Conservation (phyloP, 2,113 vertebrate species). For the Pyxicephalus adspersus region DNA sequence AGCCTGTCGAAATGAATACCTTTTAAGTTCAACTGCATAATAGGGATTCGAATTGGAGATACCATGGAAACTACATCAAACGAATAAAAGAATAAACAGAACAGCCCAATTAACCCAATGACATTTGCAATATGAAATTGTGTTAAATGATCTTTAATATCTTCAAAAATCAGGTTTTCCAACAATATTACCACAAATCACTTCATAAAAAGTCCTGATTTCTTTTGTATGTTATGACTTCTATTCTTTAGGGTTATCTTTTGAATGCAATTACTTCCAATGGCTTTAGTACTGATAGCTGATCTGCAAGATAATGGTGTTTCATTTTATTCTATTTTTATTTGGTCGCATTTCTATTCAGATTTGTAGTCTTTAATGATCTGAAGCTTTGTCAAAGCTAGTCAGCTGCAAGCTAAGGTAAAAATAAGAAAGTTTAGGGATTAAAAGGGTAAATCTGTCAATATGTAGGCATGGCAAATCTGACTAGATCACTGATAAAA, state of each 20-base stretch:
- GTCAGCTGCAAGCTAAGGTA: too few species aligned
- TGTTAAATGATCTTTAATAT: neutral
- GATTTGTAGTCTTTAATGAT: too few species aligned
- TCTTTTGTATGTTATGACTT: neutral
- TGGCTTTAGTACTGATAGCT: too few species aligned
- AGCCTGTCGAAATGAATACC: neutral
- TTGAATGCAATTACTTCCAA: neutral
- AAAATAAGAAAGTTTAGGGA: too few species aligned
- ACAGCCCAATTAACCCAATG: constrained; percentile 20
- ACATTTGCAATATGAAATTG: constrained; percentile 3
- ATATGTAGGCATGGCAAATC: too few species aligned
- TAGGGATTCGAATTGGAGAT: neutral
- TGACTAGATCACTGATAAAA: too few species aligned
- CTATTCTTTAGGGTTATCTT: neutral
- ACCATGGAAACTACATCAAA: constrained; percentile 17
- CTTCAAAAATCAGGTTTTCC: neutral
- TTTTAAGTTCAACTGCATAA: neutral
- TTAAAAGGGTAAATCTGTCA: too few species aligned
- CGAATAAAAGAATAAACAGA: neutral
- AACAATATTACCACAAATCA: neutral
- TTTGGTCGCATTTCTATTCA: too few species aligned
- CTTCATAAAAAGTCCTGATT: too few species aligned
- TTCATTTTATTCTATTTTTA: too few species aligned
- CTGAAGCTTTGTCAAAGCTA: too few species aligned
- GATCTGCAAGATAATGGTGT: too few species aligned